Base-by-base conservation (phyloP, 35 echinoderm and acorn worm species). In the Apostichopus parvimensis region DNA sequence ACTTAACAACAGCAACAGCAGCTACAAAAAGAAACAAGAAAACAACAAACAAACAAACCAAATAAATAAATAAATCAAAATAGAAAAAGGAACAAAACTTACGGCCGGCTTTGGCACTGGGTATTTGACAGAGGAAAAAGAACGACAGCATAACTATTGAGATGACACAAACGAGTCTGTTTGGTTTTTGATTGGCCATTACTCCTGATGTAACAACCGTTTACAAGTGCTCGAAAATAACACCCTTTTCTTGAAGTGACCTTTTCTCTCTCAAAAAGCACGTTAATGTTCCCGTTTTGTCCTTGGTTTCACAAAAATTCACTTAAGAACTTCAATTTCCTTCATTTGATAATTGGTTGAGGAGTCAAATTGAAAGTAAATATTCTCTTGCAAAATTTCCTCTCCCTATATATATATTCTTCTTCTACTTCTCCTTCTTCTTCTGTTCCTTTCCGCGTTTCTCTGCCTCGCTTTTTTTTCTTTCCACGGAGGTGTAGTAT, bases 41-140 rank as follows among this genome's bases (percentile, higher is more conserved):
- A 45, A 45, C 34, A 45, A 45, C 34, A 4, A 45, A 45, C 34
- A 45, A 45, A 45, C 34, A 45, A 45, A 45, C 34, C 34, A 45
- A 45, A 45, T 45, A 45, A 45, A 25, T 25, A 25, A 25, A 34
- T 15, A 73, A 73, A 75, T 20, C 1, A 0, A 23, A 84, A 84
- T n/a, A 84, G 54, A 84, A 84, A 18, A 18, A 28, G 26, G 26
- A 28, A 28, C 26, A 28, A 18, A 75, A 84, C 81, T 84, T 59
- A 84, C 81, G 81, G 6, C 55, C 56, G 52, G 81, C 81, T 54
- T 84, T 84, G 55, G 81, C 18, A 84, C 81, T 84, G 18, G 55
- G 81, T 84, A 84, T 84, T 56, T 84, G 81, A 84, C 81, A 84
- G 54, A 84, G 10, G 8, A 84, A 8, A n/a, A 62, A 15, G 24